Evolutionary conservation across 1,140 invertebrate genomes (phyloP), one percentile per base, ranked within the genome.

Genomic region (Drosophila orosa): DNA sequence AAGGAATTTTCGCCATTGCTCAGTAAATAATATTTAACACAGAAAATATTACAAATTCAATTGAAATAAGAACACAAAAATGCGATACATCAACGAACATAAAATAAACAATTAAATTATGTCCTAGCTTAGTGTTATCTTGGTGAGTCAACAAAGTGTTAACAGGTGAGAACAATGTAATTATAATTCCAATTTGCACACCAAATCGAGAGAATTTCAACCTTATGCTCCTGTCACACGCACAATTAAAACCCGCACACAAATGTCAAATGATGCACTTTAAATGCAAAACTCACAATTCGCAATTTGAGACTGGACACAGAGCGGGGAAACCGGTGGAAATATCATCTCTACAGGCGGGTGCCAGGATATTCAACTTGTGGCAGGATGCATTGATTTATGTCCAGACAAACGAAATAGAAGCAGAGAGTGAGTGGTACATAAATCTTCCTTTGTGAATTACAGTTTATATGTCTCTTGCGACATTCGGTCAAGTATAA

Each of bases 361-460:
- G 33, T 44, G 60, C 44, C 68, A 45, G 60, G 59, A 69, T 58
- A 71, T 39, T 44, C 57, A 69, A 57, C 59, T 67, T 59, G 59
- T 48, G 63, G 45, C 66, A 77, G 66, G 78, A 77, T 73, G 57
- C 78, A 77, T 76, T 66, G 79, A 81, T 81, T 81, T 63, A 81
- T 81, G 57, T 54, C 45, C 73, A 27, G 47, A 9, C 48, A 52
- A 47, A 25, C 44, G 22, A 52, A 33, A 33, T 40, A 29, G 27
- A 39, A 19, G 35, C 45, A 13, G 39, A n/a, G 22, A 31, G 27
- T 9, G 61, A 45, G 39, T 6, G 27, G 15, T 2, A 40, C 74
- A 76, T 75, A 42, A 60, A 60, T 75, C 62, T 75, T 59, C 37
- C 56, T 76, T 68, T 76, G 48, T 42, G 62, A 76, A 76, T 76